A percentile compares a stretch with the other conserved stretches of the same genome.
Evolutionary conservation across 2,113 vertebrate genomes (phyloP).

Genomic region (Sorex fumeus): DNA sequence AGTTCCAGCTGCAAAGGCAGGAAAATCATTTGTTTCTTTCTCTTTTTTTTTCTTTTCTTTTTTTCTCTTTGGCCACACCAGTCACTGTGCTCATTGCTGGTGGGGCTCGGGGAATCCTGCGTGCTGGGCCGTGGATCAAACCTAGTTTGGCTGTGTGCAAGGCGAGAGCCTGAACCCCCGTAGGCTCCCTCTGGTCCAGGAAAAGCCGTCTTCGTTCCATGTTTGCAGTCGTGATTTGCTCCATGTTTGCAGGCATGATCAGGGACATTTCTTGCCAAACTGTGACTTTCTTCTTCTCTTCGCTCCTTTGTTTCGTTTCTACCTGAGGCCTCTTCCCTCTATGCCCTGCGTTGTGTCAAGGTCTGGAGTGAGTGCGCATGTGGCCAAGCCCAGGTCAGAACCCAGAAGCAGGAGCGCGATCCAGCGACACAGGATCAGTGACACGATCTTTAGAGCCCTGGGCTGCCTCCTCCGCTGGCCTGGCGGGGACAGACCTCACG

Average conservation of each 20-base stretch:
- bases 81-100: no score
- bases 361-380: background rate
- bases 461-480: background rate
- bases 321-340: background rate
- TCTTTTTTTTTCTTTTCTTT: no score
- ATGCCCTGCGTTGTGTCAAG: background rate
- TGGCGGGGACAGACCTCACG: background rate
- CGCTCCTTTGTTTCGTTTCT: background rate
- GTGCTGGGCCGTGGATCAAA: no score
- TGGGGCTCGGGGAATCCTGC: no score
- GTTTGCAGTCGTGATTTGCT: background rate
- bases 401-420: no score
- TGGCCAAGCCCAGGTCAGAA: background rate
- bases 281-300: background rate
- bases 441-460: background rate
- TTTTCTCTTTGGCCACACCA: no score
- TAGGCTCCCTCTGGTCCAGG: no score
- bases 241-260: background rate
- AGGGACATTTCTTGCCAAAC: background rate
- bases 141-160: no score
- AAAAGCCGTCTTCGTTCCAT: background rate
- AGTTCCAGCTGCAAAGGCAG: background rate
- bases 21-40: no score
- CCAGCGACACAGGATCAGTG: no score
- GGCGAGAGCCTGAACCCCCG: no score